Evolutionary conservation across 2,113 vertebrate species (phyloP).

Genomic region (Marmota monax): DNA sequence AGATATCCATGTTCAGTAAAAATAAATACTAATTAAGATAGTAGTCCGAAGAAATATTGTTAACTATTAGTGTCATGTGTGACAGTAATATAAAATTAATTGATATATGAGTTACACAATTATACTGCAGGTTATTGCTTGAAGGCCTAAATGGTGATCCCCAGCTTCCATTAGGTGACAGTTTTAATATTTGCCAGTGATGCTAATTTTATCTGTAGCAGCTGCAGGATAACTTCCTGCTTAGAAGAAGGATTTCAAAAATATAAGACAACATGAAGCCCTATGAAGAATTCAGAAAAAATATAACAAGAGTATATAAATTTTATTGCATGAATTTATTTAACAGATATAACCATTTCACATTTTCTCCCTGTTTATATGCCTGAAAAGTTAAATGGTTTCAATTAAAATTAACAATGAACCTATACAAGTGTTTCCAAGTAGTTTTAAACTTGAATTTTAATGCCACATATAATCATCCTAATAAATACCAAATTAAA

Average conservation of each 20-base stretch:
- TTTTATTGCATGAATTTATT: not conserved
- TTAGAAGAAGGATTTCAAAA: slow-evolving; percentile 53
- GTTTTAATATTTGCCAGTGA: slow-evolving; percentile 70
- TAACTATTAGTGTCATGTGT: slow-evolving; percentile 71
- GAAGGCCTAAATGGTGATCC: slow-evolving; percentile 58
- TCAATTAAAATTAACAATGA: not conserved
- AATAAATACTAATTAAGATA: slow-evolving; percentile 62
- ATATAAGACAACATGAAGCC: not conserved
- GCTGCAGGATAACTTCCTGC: slow-evolving; percentile 7
- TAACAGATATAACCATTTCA: not conserved
- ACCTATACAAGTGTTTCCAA: not conserved
- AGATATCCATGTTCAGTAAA: not conserved
- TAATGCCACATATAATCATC: not conserved
- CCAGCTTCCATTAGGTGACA: slow-evolving; percentile 57
- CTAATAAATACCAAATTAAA: not conserved
- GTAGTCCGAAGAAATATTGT: slow-evolving; percentile 60
- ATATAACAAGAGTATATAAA: not conserved
- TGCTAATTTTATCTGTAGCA: slow-evolving; percentile 58
- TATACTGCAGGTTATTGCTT: slow-evolving; percentile 70
- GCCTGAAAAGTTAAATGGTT: not conserved
- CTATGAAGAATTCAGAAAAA: slow-evolving; percentile 4
- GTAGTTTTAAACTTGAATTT: not conserved
- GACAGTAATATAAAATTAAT: slow-evolving; percentile 78
- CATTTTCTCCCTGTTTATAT: not conserved
- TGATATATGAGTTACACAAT: slow-evolving; percentile 72